Conservation (phyloP, 2,797 vertebrate species). For the Rousettus madagascariensis region DNA sequence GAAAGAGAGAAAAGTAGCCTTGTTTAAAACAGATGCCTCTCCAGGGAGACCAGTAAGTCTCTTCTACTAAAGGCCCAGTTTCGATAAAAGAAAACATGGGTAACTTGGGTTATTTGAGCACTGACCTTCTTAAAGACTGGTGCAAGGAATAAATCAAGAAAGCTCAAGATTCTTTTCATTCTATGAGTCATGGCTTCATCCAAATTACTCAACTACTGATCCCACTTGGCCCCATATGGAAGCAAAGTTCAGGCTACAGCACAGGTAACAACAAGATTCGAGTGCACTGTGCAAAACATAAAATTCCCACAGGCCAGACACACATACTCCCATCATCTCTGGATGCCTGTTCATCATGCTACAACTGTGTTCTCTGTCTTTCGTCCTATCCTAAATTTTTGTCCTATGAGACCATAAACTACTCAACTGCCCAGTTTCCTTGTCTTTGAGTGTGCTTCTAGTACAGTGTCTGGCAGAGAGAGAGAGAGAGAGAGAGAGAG, state of each 20-base stretch:
- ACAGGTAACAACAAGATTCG: not conserved
- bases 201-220: not conserved
- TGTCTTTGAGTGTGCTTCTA: not conserved
- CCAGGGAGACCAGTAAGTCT: not conserved
- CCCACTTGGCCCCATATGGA: not conserved
- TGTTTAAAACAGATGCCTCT: not conserved
- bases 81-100: not conserved
- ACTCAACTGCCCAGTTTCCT: not conserved
- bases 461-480: not conserved
- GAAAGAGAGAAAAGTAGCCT: not conserved
- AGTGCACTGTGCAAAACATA: not conserved
- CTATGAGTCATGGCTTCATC: not conserved
- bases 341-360: not conserved
- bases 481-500: too few species aligned
- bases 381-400: not conserved
- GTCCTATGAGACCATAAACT: not conserved
- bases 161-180: constrained; percentile 3
- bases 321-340: not conserved
- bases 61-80: not conserved
- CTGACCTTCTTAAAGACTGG: not conserved
- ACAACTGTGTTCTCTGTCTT: not conserved
- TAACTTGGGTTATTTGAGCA: not conserved
- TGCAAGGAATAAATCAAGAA: not conserved
- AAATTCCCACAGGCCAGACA: not conserved
- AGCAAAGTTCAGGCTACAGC: not conserved